Evolutionary conservation across 2,888 invertebrate species (phyloP), one percentile per base, ranked within the genome.

Genomic region (Apamea crenata): DNA sequence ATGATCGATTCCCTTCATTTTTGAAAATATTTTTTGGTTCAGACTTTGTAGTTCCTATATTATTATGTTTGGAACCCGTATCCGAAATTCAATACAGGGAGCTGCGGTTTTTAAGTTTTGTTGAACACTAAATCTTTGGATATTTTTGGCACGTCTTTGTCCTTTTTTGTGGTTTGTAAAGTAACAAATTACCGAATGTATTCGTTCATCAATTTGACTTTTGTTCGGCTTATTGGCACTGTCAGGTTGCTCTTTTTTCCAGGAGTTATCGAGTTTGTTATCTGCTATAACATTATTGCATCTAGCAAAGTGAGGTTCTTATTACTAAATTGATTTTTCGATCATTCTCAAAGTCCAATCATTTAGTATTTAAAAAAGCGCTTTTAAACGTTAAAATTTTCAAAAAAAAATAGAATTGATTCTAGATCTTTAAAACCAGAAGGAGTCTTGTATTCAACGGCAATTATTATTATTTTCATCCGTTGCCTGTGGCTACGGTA

Each of bases 81-180:
- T 86, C 8, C 78, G 56, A 81, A 80, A 74, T 84, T 84, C 82
- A 88, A 89, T 74, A 84, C 90, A 81, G 61, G 90, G 61, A 90
- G 89, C 90, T 88, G 90, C 10, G 86, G 89, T 85, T 82, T 81
- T 74, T 21, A 36, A 80, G 74, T 77, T 88, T 81, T 77, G 70
- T 65, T 68, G 14, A 56, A 63, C 63, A 81, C 63, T 80, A 78
- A 82, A 86, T 85, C 63, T 44, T 69, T 56, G n/a, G 32, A 65
- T 78, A 29, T 59, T 73, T 78, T 83, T 84, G 40, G 61, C n/a
- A 67, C 2, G 29, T 25, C 18, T 69, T 73, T 44, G 56, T 65
- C 29, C n/a, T 56, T 74, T 74, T 74, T 82, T 84, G 80, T 83
- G 84, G 87, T 76, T 67, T 53, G 25, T 29, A 25, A 50, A 59